Evolutionary conservation across 2,113 vertebrate species (phyloP).

Genomic region (Neodon shergylaensis): DNA sequence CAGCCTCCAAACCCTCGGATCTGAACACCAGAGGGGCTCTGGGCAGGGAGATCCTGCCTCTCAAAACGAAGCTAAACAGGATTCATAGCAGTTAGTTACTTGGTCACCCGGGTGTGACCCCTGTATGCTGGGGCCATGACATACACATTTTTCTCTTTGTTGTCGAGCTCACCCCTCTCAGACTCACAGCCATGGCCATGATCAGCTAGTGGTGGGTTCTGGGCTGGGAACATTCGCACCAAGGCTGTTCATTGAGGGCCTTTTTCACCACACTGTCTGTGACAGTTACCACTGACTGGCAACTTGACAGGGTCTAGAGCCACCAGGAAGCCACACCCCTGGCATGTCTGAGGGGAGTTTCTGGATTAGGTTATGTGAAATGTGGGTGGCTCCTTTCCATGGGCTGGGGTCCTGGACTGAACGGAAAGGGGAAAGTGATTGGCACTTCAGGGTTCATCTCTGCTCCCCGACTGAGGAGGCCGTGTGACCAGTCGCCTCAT

Average conservation of each 20-base stretch:
- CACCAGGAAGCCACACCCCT: background rate
- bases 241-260: background rate
- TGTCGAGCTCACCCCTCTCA: accelerated
- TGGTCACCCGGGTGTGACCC: too few species aligned
- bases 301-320: background rate
- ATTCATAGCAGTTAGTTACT: accelerated
- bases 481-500: background rate
- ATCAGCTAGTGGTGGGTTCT: accelerated
- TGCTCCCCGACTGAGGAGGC: background rate
- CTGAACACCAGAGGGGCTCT: background rate
- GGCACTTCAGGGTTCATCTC: background rate
- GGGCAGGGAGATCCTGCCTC: accelerated
- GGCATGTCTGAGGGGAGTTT: background rate
- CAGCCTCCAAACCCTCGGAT: accelerated
- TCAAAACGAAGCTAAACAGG: background rate
- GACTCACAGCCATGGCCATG: accelerated
- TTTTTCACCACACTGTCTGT: background rate
- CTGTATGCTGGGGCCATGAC: accelerated
- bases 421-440: background rate
- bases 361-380: background rate
- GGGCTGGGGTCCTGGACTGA: too few species aligned
- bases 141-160: accelerated
- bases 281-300: background rate
- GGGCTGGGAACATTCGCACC: accelerated
- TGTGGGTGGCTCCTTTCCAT: too few species aligned